Evolutionary conservation across 2,888 invertebrate species (phyloP), one percentile per base, ranked within the genome.

Genomic region (Cryptus viduatorius): DNA sequence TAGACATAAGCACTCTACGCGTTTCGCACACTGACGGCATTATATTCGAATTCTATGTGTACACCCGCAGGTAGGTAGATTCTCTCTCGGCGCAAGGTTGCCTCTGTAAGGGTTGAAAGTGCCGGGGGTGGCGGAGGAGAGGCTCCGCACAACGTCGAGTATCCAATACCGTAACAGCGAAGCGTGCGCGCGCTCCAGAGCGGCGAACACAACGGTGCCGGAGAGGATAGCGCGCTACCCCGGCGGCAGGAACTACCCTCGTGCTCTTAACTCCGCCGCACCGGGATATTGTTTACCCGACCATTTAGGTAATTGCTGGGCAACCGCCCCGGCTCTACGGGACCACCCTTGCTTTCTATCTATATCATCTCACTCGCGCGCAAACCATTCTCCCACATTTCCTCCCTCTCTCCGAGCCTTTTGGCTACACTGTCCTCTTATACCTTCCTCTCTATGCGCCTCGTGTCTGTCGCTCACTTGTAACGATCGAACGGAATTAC

Each of bases 221-320:
- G 72, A 75, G 77, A 64, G 61, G 24, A 61, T 1, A 61, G 73
- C 46, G 76, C 61, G 82, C 82, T 77, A 84, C 19, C 75, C 37
- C 82, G 79, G 72, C 75, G 79, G 85, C 83, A 71, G 83, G 79
- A 72, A 75, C 37, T 37, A 37, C 37, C 37, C 37, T 8, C 59
- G 85, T 86, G 91, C 91, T 92, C 92, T 93, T 92, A 92, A 92
- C 92, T 93, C 91, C 85, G 86, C 86, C 83, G 89, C 88, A 90
- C 90, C 37, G 89, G 90, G 92, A 93, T 92, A 93, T 92, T 93
- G 93, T 93, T 93, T 93, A 93, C 93, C 91, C 92, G 92, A 92
- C 93, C 93, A 93, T 93, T 93, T 93, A 93, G 93, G 92, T 93
- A 93, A 93, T 93, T 93, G 93, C 92, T 91, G 92, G 92, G 91